Evolutionary conservation across 2,888 invertebrate species (phyloP).

Genomic region (Amphipyra tragopoginis): DNA sequence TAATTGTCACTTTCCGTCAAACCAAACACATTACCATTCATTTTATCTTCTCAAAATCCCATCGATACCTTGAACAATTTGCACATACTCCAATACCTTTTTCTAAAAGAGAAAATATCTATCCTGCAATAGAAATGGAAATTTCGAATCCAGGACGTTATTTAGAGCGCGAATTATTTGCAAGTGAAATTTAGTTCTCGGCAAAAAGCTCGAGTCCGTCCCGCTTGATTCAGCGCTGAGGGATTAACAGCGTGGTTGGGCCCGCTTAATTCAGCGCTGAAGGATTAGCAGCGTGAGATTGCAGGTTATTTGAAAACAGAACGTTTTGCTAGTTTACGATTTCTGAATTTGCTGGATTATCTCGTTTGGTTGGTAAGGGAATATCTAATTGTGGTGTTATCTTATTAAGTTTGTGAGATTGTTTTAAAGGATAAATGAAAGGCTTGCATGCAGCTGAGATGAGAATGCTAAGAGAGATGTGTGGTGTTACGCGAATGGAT

Average conservation of each 20-base stretch:
- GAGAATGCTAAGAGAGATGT: no score
- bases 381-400: no score
- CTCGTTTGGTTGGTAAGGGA: constrained; percentile 2
- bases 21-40: no score
- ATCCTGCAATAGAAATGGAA: constrained; percentile 44
- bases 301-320: constrained; percentile 42
- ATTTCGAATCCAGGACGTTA: constrained; percentile 36
- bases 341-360: constrained; percentile 8
- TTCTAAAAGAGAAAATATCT: constrained; percentile 30
- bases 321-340: constrained; percentile 16
- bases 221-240: neutral
- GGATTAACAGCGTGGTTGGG: constrained; percentile 3
- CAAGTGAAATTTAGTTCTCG: constrained; percentile 45
- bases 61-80: neutral
- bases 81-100: constrained; percentile 16
- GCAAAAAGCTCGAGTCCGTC: constrained; percentile 47
- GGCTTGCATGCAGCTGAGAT: no score
- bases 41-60: no score
- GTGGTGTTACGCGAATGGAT: no score
- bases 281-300: constrained; percentile 41
- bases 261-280: constrained; percentile 37
- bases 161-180: constrained; percentile 48
- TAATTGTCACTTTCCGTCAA: no score
- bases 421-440: no score
- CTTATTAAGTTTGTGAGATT: no score